Percentiles rank a stretch among this genome's conserved stretches.
phyloP scores from a whole-genome alignment of 2,797 vertebrate species.

The Apodemus agrarius region DNA sequence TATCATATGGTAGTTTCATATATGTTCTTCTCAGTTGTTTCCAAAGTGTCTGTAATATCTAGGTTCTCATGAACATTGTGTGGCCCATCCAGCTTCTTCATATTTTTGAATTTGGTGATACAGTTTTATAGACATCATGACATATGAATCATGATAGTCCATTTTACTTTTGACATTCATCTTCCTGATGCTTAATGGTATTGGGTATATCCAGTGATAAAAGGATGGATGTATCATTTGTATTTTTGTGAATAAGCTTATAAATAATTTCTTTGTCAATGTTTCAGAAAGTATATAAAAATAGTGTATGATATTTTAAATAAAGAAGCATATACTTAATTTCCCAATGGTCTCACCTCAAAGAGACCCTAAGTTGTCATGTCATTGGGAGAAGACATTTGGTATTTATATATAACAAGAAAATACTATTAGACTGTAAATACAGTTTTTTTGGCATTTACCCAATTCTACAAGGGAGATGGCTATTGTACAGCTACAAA shows the following conservation, averaged over 20 bases:
- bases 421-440: background rate
- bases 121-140: background rate
- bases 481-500: background rate
- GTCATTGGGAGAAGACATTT: background rate
- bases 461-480: background rate
- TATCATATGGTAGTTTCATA: background rate
- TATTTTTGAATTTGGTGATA: background rate
- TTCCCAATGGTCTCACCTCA: background rate
- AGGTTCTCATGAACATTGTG: background rate
- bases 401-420: background rate
- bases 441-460: background rate
- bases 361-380: constrained; percentile 33
- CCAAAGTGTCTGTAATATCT: background rate
- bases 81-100: background rate
- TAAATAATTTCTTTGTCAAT: background rate
- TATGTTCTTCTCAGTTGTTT: background rate
- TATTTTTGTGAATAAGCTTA: background rate
- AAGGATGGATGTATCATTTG: background rate
- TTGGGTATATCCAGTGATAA: background rate
- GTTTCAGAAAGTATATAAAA: constrained; percentile 18
- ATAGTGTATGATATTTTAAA: background rate
- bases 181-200: background rate
- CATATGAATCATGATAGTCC: background rate
- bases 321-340: background rate
- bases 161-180: background rate